Base-by-base conservation (phyloP, 2,888 invertebrate genomes). In the Ennomos quercinarius region DNA sequence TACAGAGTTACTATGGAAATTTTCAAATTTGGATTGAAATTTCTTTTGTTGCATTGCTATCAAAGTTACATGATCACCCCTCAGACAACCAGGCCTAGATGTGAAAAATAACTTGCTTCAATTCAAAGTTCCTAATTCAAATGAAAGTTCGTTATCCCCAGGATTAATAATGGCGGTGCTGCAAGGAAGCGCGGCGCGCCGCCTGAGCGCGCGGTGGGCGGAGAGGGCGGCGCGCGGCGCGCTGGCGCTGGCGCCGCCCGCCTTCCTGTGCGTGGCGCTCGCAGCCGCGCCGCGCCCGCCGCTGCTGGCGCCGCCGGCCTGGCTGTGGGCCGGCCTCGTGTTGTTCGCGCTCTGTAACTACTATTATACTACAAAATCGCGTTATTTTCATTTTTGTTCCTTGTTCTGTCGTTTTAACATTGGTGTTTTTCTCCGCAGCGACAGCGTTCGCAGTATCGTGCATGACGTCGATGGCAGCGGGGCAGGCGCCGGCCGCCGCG, bases 391-490 rank as follows among this genome's bases (percentile, higher is more conserved):
- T 27, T 27, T 27, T 27, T 17, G 3, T 27, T 27, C 27, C 27
- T 6, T 27, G 3, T 27, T 27, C 6, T 27, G 6, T 27, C 3
- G 27, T 27, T 27, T 37, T 27, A 38, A 45, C n/a, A 6, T 57
- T 47, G 38, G n/a, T 62, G 8, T 35, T 48, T 53, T 11, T 54
- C 17, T 17, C 17, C 50, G 9, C 67, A 96, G 96, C 97, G 12
- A 97, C 97, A 9, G 96, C 97, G n/a, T 95, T 98, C 84, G 98
- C 99, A 36, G 99, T 99, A 17, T 98, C 99, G 10, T 98, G 98
- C 78, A 94, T 99, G 91, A 99, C 98, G 75, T 97, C 99, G 3
- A 91, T 98, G 84, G 97, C 97, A n/a, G 98, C 99, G 2, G 95
- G 95, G 66, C 95, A 96, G 80, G 86, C 89, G 50, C 95, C 95